Base-by-base conservation (phyloP, 2,888 invertebrate species). In the Ophion slaviceki region DNA sequence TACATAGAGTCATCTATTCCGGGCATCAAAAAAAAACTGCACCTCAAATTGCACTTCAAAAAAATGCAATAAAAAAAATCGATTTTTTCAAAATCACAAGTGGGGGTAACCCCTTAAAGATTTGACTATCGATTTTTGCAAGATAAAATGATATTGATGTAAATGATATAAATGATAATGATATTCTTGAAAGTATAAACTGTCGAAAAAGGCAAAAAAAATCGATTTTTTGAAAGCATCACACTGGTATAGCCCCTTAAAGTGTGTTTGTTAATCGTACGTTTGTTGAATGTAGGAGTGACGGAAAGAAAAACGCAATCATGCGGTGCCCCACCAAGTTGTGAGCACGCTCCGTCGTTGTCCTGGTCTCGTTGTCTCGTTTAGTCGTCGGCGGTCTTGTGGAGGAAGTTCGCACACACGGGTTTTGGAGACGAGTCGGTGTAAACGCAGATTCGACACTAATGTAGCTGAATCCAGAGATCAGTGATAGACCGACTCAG, bases 261-360 rank as follows among this genome's bases (percentile, higher is more conserved):
- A 40, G 45, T 68, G 24, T 28, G 8, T 75, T 67, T 64, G 11
- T 62, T 61, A 40, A 40, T 74, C 61, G 10, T n/a, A 61, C 40
- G 40, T 74, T 40, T 45, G 75, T 62, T n/a, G 75, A 64, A 47
- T 24, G 64, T 47, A n/a, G 17, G 64, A n/a, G 45, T 11, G 53
- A 14, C 24, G 24, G 67, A 20, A 66, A 57, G 53, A 62, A 62
- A 71, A 71, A 71, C 28, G 47, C 71, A 62, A 70, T 79, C 79
- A 71, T 62, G 62, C 40, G 47, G 28, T 32, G 32, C 71, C 79
- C 71, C 79, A 79, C 79, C 78, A 47, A 66, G 66, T 66, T 66
- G n/a, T 28, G 11, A 28, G 24, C 67, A 53, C 47, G 45, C 66
- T 28, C 66, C 28, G 17, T 14, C 78, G 66, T 28, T 7, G 36